Conservation (phyloP, 2,888 invertebrate species). For the Melangyna quadrimaculata region DNA sequence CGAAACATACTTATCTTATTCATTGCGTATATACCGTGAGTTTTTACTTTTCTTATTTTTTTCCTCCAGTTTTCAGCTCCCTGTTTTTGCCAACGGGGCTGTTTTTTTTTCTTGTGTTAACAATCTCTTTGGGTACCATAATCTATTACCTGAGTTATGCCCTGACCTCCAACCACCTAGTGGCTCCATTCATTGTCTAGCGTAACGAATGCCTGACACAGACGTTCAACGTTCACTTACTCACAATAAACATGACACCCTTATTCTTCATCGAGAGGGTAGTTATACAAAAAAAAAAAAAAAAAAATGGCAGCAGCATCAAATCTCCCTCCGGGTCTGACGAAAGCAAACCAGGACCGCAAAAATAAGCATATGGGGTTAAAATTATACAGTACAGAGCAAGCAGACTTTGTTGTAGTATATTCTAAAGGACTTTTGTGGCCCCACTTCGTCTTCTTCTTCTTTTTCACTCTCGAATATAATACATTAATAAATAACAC, state of each 20-base stretch:
- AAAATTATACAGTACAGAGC: not conserved
- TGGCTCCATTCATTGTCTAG: constrained; percentile 45
- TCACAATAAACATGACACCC: constrained; percentile 44
- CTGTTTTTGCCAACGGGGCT: constrained; percentile 41
- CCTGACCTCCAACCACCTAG: constrained; percentile 57
- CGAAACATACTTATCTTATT: constrained; percentile 23
- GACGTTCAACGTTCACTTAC: constrained; percentile 19
- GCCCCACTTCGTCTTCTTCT: constrained; percentile 16
- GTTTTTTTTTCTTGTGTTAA: not conserved
- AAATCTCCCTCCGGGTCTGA: not conserved
- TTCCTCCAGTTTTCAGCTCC: constrained; percentile 40
- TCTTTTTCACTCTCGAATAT: constrained; percentile 17
- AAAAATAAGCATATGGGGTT: constrained; percentile 46
- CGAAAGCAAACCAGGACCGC: constrained; percentile 14
- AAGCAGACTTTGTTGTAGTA: not conserved
- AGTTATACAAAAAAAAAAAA: not conserved
- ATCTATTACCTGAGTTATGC: constrained; percentile 56
- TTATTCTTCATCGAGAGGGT: constrained; percentile 54
- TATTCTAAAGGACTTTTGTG: constrained; percentile 52
- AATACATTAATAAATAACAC: constrained; percentile 66
- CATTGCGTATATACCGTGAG: constrained; percentile 30
- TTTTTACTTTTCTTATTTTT: no score
- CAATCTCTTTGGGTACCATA: constrained; percentile 33
- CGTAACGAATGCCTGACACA: constrained; percentile 22
- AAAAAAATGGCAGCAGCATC: constrained; percentile 6